Evolutionary conservation across 1,140 invertebrate genomes (phyloP).

Genomic region (Bombus vancouverensis): DNA sequence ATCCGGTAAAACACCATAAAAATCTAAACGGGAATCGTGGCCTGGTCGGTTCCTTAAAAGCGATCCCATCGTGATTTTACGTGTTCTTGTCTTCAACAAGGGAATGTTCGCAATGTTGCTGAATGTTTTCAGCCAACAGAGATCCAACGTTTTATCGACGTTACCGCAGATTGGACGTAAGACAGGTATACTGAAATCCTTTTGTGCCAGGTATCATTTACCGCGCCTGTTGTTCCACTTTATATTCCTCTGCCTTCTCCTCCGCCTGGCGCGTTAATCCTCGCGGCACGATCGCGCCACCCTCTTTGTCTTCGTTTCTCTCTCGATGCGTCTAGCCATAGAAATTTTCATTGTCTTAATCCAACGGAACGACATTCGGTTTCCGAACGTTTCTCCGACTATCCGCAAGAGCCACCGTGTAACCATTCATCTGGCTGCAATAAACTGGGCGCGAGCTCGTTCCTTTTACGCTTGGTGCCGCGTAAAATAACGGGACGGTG

Average conservation of each 20-base stretch:
- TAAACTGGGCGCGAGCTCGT: not conserved
- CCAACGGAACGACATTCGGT: not conserved
- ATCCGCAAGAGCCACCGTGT: not conserved
- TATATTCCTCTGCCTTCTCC: constrained; percentile 22
- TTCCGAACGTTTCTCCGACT: not conserved
- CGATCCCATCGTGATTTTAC: constrained; percentile 60
- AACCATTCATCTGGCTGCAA: constrained; percentile 5
- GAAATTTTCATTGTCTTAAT: constrained; percentile 16
- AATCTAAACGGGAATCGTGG: constrained; percentile 59
- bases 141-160: constrained; percentile 61
- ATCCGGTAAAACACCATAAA: constrained; percentile 60
- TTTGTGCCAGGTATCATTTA: constrained; percentile 38
- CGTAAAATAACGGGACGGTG: not conserved
- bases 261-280: not conserved
- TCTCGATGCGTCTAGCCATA: not conserved
- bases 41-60: constrained; percentile 46
- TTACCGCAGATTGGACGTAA: constrained; percentile 55
- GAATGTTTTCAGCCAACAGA: constrained; percentile 46
- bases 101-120: constrained; percentile 30
- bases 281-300: not conserved
- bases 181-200: constrained; percentile 60
- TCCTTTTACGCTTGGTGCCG: not conserved
- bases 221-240: constrained; percentile 41
- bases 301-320: not conserved
- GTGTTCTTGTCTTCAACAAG: constrained; percentile 62